Conservation (phyloP, 2,888 invertebrate species). For the Achlya flavicornis region DNA sequence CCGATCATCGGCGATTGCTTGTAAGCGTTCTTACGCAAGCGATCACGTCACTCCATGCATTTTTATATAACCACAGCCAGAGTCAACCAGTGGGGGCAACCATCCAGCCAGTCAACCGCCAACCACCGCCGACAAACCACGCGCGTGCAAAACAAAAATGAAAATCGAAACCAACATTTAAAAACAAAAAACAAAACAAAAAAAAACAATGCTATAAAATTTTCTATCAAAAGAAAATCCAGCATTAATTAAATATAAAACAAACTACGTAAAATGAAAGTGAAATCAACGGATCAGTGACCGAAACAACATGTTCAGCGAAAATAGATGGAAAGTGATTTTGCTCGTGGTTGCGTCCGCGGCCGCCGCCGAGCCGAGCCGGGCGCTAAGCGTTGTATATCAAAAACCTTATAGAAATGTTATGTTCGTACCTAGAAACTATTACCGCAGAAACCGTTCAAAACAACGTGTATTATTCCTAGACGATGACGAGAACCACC, state of each 20-base stretch:
- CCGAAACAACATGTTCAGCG: constrained; percentile 77
- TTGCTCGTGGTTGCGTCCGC: constrained; percentile 66
- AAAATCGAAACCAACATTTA: constrained; percentile 31
- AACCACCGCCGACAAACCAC: constrained; percentile 38
- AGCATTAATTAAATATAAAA: constrained; percentile 22
- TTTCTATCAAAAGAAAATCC: constrained; percentile 26
- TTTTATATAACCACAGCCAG: constrained; percentile 52
- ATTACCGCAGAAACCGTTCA: constrained; percentile 47
- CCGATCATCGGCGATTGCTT: constrained; percentile 53
- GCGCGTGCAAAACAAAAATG: constrained; percentile 41
- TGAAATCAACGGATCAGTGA: constrained; percentile 73
- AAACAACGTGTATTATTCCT: constrained; percentile 66
- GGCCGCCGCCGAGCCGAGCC: constrained; percentile 69
- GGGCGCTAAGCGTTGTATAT: constrained; percentile 70
- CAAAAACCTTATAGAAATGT: constrained; percentile 61
- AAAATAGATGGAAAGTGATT: constrained; percentile 80
- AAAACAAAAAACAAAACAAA: constrained; percentile 22
- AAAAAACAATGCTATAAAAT: constrained; percentile 52
- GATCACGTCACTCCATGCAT: constrained; percentile 49
- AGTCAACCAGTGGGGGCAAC: constrained; percentile 15
- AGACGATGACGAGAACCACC: constrained; percentile 69
- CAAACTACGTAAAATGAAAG: constrained; percentile 70
- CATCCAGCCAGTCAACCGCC: constrained; percentile 35
- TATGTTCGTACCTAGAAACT: constrained; percentile 71
- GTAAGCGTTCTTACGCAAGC: constrained; percentile 17